Evolutionary conservation across 1,140 invertebrate genomes (phyloP).

Genomic region (Colletes gigas): DNA sequence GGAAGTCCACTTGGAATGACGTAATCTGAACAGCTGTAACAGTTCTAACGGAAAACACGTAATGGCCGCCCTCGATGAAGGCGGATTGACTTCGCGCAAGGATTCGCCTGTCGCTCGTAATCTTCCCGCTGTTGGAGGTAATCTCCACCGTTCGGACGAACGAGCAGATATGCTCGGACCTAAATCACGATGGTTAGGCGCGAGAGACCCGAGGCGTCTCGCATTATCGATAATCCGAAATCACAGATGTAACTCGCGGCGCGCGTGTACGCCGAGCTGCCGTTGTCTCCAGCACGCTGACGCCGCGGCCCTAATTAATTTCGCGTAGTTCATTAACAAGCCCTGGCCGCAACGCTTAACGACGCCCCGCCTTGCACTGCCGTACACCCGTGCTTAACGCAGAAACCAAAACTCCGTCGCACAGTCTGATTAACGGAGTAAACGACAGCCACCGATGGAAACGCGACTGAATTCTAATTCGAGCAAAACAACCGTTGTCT

Average conservation of each 20-base stretch:
- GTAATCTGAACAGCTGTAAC: too few species aligned
- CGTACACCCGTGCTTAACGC: slow-evolving; percentile 20
- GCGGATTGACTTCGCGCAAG: background rate
- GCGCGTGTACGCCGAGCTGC: slow-evolving; percentile 19
- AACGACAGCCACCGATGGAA: slow-evolving; percentile 48
- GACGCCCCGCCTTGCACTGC: slow-evolving; percentile 39
- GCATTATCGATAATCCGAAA: slow-evolving; percentile 68
- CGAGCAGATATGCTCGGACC: slow-evolving; percentile 33
- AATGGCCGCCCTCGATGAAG: background rate
- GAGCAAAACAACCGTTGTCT: slow-evolving; percentile 13
- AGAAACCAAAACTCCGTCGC: slow-evolving; percentile 25
- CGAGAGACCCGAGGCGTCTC: slow-evolving; percentile 28
- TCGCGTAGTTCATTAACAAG: slow-evolving; percentile 65
- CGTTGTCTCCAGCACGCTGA: slow-evolving; percentile 56
- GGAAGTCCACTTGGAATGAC: too few species aligned
- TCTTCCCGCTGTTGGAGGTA: slow-evolving; percentile 12
- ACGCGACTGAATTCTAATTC: slow-evolving; percentile 34
- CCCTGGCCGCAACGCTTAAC: slow-evolving; percentile 58
- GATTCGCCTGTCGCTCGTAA: background rate
- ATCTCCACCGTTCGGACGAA: slow-evolving; percentile 23
- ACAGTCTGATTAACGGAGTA: slow-evolving; percentile 49
- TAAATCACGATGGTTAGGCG: slow-evolving; percentile 57
- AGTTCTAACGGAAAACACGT: too few species aligned
- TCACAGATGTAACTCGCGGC: slow-evolving; percentile 56
- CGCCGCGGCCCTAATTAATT: slow-evolving; percentile 62